phyloP scores from a whole-genome alignment of 2,797 vertebrate species.

The Lepilemur ruficaudatus region DNA sequence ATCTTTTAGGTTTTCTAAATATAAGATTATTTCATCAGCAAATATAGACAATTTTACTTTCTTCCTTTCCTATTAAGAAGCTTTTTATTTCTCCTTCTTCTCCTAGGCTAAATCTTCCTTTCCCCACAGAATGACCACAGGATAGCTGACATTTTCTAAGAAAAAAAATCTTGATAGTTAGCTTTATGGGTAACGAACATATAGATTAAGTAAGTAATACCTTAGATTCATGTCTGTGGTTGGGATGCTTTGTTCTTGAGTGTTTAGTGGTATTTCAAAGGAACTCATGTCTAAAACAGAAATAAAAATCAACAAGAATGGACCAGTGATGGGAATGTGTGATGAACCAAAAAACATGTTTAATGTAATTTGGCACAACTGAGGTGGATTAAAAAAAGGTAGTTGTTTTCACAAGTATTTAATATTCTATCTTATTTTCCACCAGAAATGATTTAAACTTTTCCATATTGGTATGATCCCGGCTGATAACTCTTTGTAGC shows the following conservation, averaged over 20 bases:
- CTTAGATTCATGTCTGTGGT: neutral
- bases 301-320: neutral
- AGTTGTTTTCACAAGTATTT: neutral
- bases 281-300: neutral
- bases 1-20: neutral
- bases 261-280: neutral
- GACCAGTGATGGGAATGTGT: neutral
- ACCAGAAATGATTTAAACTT: neutral
- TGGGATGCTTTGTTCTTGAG: neutral
- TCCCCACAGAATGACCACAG: neutral
- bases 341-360: neutral
- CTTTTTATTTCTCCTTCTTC: neutral
- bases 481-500: neutral
- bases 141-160: neutral
- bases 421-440: neutral
- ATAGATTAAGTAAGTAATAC: neutral
- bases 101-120: neutral
- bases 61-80: neutral
- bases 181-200: neutral
- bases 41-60: neutral
- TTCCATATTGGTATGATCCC: too few relatives aligned
- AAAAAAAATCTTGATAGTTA: neutral
- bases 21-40: neutral
- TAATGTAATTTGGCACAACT: neutral
- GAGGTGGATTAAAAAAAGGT: neutral